Conservation (phyloP, 2,888 invertebrate species). For the Drosophila algonquin region DNA sequence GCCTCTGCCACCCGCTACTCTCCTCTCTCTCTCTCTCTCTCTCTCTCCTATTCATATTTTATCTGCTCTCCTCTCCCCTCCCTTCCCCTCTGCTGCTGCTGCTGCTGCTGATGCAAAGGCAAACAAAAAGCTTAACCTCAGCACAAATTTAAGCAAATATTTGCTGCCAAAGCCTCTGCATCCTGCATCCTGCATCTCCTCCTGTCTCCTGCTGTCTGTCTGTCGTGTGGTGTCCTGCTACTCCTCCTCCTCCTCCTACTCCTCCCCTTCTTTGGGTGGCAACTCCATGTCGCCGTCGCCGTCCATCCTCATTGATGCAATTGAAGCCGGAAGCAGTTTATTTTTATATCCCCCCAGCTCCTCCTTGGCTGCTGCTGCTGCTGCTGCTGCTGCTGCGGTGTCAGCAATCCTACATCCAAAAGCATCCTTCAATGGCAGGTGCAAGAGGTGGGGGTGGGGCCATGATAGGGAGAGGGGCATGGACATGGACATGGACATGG, state of each 20-base stretch:
- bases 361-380: neutral
- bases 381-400: constrained; percentile 51
- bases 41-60: neutral
- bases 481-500: too few species aligned
- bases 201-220: neutral
- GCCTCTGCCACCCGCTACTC: constrained; percentile 8
- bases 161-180: constrained; percentile 71
- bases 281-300: constrained; percentile 12
- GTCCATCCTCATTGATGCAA: constrained; percentile 62
- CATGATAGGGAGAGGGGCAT: too few species aligned
- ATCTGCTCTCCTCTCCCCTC: neutral
- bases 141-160: constrained; percentile 83
- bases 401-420: constrained; percentile 66
- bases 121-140: constrained; percentile 83
- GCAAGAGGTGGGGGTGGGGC: constrained; percentile 38
- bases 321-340: constrained; percentile 73
- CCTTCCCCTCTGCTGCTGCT: neutral
- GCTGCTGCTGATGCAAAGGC: constrained; percentile 47
- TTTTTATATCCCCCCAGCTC: constrained; percentile 17
- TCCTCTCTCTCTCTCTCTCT: neutral
- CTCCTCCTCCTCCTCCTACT: constrained; percentile 10
- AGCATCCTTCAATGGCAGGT: constrained; percentile 48
- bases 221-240: constrained; percentile 3
- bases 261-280: neutral
- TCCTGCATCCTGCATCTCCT: constrained; percentile 51